Conservation (phyloP, 1,140 invertebrate genomes). For the Papilio xuthus region DNA sequence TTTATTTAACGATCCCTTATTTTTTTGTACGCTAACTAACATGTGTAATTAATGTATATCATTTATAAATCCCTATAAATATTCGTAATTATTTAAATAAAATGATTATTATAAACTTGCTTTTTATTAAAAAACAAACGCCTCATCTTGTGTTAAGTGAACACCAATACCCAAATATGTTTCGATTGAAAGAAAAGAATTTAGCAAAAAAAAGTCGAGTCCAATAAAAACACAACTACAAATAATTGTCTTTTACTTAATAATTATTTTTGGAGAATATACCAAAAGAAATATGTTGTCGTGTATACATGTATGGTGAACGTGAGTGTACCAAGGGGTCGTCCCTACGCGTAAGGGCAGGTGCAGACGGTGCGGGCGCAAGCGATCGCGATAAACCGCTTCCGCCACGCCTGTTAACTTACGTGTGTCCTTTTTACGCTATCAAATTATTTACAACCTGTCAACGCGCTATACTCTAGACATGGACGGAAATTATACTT, state of each 20-base stretch:
- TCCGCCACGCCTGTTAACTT: conserved; percentile 56
- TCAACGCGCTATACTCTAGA: conserved; percentile 41
- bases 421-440: conserved; percentile 55
- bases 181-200: too few relatives aligned
- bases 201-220: too few relatives aligned
- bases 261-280: neutral
- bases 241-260: too few relatives aligned
- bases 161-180: neutral
- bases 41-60: neutral
- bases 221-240: too few relatives aligned
- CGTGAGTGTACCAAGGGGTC: neutral
- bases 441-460: conserved; percentile 54
- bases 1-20: neutral
- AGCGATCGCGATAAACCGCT: conserved; percentile 48
- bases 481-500: conserved; percentile 38
- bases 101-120: neutral
- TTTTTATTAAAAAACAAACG: neutral
- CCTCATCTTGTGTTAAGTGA: neutral
- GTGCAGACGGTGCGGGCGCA: conserved; percentile 47
- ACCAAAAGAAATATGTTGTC: conserved; percentile 15
- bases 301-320: neutral
- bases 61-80: neutral
- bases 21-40: too few relatives aligned
- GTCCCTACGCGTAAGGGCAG: conserved; percentile 49
- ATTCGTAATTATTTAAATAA: neutral